Conservation (phyloP, 2,888 invertebrate species). For the Agrochola lota region DNA sequence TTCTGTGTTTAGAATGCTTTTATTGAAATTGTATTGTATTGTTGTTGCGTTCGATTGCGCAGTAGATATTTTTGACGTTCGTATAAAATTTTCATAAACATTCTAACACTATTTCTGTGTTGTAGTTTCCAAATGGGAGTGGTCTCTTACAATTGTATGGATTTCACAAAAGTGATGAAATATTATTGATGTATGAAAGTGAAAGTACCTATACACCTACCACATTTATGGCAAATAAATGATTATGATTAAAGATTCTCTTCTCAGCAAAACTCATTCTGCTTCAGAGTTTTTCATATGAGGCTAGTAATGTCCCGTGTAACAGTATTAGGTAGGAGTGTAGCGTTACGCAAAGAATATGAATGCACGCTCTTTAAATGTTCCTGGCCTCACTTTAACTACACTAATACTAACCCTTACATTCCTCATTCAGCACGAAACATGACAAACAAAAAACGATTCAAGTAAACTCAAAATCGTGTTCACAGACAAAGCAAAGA, state of each 20-base stretch:
- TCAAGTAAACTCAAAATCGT: slow-evolving; percentile 48
- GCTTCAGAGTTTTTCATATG: background rate
- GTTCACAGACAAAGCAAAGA: slow-evolving; percentile 49
- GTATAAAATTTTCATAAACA: slow-evolving; percentile 12
- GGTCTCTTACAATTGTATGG: background rate
- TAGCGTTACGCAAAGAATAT: no score
- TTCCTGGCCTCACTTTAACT: slow-evolving; percentile 9
- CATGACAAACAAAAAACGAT: slow-evolving; percentile 41
- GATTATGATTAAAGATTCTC: background rate
- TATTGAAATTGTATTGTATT: slow-evolving; percentile 47
- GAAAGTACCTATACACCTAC: background rate
- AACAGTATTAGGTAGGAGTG: background rate
- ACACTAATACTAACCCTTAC: slow-evolving; percentile 4
- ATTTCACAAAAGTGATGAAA: background rate
- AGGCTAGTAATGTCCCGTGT: background rate
- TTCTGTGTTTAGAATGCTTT: slow-evolving; percentile 47
- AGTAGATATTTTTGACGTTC: slow-evolving; percentile 6
- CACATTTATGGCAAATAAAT: no score
- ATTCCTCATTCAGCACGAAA: slow-evolving; percentile 23
- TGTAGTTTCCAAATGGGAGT: background rate
- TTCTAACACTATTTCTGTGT: slow-evolving; percentile 1
- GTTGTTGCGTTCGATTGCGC: slow-evolving; percentile 24
- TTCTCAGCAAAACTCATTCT: background rate
- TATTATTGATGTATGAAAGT: background rate
- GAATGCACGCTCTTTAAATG: background rate